phyloP scores from a whole-genome alignment of 2,797 vertebrate species.

The Meriones psammophilus region DNA sequence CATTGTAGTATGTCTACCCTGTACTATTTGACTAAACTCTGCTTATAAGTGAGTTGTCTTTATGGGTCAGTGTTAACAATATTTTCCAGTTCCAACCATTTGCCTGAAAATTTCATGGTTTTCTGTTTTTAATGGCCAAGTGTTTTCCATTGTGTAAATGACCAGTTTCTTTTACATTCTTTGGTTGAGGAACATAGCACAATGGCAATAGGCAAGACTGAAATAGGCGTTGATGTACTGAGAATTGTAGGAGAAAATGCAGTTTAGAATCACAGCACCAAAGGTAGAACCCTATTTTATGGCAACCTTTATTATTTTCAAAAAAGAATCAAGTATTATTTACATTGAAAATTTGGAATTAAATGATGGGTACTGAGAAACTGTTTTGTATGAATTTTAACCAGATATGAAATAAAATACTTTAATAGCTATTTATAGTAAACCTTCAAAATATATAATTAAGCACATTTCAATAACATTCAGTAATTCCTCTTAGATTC shows the following conservation, averaged over 20 bases:
- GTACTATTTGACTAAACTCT: too few relatives aligned
- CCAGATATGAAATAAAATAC: conserved; percentile 23
- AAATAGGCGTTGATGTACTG: conserved; percentile 1
- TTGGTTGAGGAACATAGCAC: background rate
- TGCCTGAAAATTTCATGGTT: too few relatives aligned
- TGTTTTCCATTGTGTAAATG: too few relatives aligned
- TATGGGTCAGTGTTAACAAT: too few relatives aligned
- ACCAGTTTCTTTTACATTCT: too few relatives aligned
- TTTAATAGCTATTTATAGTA: background rate
- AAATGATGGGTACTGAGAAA: conserved; percentile 29
- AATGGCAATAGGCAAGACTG: background rate
- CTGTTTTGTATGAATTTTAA: conserved; percentile 16
- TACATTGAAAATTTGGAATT: conserved; percentile 42
- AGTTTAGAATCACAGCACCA: background rate
- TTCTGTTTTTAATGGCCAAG: too few relatives aligned
- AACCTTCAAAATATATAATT: background rate
- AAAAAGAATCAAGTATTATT: conserved; percentile 21
- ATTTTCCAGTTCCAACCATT: too few relatives aligned
- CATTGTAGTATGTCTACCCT: too few relatives aligned
- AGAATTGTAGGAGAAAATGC: background rate
- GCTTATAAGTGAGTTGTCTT: too few relatives aligned
- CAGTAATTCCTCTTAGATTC: background rate
- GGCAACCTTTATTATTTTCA: background rate
- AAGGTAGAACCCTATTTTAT: background rate
- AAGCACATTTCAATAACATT: conserved; percentile 2